A percentile compares a stretch with the other conserved stretches of the same genome.
Conservation (phyloP, 2,888 invertebrate species). For the Lithosia quadra region DNA sequence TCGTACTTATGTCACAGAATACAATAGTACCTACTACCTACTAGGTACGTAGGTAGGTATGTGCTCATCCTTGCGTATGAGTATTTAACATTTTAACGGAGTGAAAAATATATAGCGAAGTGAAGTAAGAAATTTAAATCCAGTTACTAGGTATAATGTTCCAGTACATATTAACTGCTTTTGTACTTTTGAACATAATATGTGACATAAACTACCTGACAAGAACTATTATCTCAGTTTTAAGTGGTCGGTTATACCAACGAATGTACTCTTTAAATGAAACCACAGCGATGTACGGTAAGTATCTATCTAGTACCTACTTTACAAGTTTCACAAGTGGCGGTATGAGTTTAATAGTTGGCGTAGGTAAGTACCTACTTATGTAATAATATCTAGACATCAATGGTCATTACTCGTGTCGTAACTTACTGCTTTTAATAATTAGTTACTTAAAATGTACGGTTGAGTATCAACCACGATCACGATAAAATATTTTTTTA, state of each 20-base stretch:
- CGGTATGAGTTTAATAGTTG: too few relatives aligned
- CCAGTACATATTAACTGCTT: conserved; percentile 47
- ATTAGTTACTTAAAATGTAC: too few relatives aligned
- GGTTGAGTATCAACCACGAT: too few relatives aligned
- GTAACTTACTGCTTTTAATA: too few relatives aligned
- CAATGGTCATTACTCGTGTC: too few relatives aligned
- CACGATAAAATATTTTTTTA: too few relatives aligned
- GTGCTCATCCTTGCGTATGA: neutral
- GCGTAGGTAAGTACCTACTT: too few relatives aligned
- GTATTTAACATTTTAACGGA: neutral
- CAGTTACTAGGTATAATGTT: conserved; percentile 59
- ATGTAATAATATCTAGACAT: too few relatives aligned
- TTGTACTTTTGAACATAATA: conserved; percentile 86
- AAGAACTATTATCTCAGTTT: conserved; percentile 89
- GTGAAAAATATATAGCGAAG: neutral
- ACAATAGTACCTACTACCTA: too few relatives aligned
- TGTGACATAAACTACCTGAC: conserved; percentile 92
- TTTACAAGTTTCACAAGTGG: neutral
- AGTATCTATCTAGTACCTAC: conserved; percentile 57
- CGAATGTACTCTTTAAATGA: conserved; percentile 89
- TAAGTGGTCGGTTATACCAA: conserved; percentile 89
- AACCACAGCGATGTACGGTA: conserved; percentile 90
- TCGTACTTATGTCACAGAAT: too few relatives aligned
- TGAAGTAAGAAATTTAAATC: neutral
- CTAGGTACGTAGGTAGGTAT: too few relatives aligned